Percentiles rank a stretch among this genome's conserved stretches.
These are phyloP conservation scores for Julus scanicus DNA, from an alignment of 2,888 invertebrate genomes.

Conservation along the genomic window DNA sequence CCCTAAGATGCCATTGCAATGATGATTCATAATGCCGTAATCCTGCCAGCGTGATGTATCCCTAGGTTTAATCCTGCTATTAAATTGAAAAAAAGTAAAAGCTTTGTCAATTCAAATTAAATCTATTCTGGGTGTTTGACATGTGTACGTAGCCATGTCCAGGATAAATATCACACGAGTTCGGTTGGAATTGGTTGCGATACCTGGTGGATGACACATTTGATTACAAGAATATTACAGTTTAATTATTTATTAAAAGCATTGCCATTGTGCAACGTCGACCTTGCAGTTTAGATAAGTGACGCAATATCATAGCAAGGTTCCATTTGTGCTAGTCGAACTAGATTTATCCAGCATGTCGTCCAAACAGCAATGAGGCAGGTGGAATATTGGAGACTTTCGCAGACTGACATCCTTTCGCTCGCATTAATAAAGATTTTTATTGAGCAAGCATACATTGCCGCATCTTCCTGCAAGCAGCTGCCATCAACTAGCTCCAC, in stretches of 20 bases:
- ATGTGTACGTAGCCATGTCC: background rate
- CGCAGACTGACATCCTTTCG: background rate
- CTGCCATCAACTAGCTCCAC: too few species aligned
- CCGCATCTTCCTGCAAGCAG: too few species aligned
- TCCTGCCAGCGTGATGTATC: background rate
- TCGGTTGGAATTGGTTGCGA: background rate
- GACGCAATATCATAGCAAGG: background rate
- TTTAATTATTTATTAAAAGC: constrained; percentile 14
- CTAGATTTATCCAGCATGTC: background rate
- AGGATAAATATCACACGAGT: background rate
- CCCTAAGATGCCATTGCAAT: background rate
- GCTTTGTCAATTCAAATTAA: background rate
- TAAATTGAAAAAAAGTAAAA: background rate
- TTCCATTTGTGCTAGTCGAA: background rate
- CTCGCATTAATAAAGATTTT: background rate
- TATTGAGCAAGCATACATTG: background rate
- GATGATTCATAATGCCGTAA: constrained; percentile 40
- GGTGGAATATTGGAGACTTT: background rate
- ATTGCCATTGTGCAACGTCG: background rate
- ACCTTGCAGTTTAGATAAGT: background rate
- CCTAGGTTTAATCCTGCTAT: constrained; percentile 3
- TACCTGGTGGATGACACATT: background rate
- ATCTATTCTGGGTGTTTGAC: background rate
- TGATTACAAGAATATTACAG: background rate
- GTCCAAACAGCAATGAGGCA: background rate